These are phyloP conservation scores for Drosophila bunnanda DNA, from an alignment of 2,888 invertebrate species.

Conservation along the genomic window DNA sequence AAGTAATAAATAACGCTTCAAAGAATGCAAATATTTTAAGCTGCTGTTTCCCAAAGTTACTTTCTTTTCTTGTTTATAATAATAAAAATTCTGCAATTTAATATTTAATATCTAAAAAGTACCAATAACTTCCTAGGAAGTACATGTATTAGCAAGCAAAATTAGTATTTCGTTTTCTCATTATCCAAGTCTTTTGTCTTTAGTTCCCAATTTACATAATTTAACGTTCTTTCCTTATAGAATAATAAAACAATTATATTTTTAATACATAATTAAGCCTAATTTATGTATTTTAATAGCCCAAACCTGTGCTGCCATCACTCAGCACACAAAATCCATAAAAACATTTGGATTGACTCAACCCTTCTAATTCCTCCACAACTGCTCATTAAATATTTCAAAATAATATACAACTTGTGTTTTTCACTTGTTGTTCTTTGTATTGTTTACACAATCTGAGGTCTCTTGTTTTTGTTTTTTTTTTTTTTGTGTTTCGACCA, in stretches of 20 bases:
- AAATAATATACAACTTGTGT: constrained; percentile 58
- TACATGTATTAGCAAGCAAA: no score
- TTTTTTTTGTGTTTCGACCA: constrained; percentile 29
- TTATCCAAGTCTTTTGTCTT: not conserved
- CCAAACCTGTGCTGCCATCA: not conserved
- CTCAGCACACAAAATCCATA: not conserved
- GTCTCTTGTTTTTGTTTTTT: constrained; percentile 41
- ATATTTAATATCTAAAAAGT: no score
- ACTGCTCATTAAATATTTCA: constrained; percentile 63
- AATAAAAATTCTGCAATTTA: no score
- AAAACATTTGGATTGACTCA: constrained; percentile 4
- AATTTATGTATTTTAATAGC: constrained; percentile 6
- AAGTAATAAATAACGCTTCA: no score
- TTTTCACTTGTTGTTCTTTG: constrained; percentile 46
- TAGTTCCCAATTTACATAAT: not conserved
- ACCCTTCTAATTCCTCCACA: constrained; percentile 38
- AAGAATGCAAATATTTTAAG: no score
- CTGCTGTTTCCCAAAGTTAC: no score
- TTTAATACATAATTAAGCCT: constrained; percentile 8
- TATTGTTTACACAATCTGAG: constrained; percentile 30
- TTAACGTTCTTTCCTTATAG: not conserved
- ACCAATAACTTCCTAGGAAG: no score
- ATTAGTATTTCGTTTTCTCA: no score
- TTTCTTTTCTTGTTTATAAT: no score
- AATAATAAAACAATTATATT: not conserved